phyloP scores from a whole-genome alignment of 2,888 invertebrate genomes.

The Lithophane leautieri region DNA sequence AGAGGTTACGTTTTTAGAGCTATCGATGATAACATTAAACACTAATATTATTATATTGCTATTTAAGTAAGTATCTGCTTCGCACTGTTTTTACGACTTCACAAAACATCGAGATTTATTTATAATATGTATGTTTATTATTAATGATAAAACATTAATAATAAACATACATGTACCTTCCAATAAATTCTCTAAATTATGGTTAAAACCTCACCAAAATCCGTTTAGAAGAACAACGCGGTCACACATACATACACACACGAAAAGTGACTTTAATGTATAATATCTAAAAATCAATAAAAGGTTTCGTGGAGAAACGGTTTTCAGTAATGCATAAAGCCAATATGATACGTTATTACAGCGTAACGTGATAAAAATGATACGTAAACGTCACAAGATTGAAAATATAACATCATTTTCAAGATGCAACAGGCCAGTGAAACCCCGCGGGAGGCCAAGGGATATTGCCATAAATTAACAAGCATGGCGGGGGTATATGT shows the following conservation, averaged over 20 bases:
- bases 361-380: conserved; percentile 23
- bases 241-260: background rate
- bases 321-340: background rate
- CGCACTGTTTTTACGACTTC: too few species aligned
- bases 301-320: background rate
- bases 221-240: background rate
- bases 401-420: conserved; percentile 46
- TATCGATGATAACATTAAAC: too few species aligned
- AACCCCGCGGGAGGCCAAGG: conserved; percentile 32
- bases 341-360: conserved; percentile 15
- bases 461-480: conserved; percentile 44
- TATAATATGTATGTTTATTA: background rate
- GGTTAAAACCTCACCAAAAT: background rate
- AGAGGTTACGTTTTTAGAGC: too few species aligned
- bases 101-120: background rate
- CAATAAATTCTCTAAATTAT: background rate
- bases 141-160: too few species aligned
- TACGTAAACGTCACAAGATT: conserved; percentile 38
- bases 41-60: too few species aligned
- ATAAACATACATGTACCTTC: too few species aligned
- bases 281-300: background rate
- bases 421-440: conserved; percentile 39
- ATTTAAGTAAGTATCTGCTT: too few species aligned
- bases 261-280: background rate
- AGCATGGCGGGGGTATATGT: conserved; percentile 44